Base-by-base conservation (phyloP, 2,888 invertebrate genomes). In the Drosophila bunnanda region DNA sequence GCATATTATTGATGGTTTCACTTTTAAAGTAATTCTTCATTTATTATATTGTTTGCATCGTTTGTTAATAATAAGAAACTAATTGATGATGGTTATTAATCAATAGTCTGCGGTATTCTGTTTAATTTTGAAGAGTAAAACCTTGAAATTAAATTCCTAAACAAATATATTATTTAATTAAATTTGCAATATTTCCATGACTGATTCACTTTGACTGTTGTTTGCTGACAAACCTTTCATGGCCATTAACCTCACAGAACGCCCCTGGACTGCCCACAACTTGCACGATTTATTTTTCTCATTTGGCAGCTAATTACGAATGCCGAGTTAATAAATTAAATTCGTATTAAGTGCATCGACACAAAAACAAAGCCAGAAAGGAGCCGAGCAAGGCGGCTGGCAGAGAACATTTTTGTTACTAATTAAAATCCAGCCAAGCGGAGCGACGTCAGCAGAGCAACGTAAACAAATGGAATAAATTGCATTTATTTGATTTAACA, bases 341-440 rank as follows among this genome's bases (percentile, higher is more conserved):
- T 32, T 36, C 39, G 38, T 68, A 57, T 56, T 57, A 57, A 68
- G 58, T 69, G 50, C 43, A 69, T 30, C 32, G 58, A n/a, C 54
- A 66, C 28, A 66, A 67, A 10, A 68, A 30, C 38, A 25, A 25
- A 25, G 25, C 25, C 25, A 4, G 20, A 22, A 22, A 41, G 15
- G 17, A 22, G 22, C 22, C 15, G 25, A 50, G 20, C 36, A 12
- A 17, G 9, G 56, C 46, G 36, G 30, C 3, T 10, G 44, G 30
- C 3, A n/a, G 66, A 10, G 38, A 30, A 59, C 25, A 12, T 38
- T 55, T 59, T 59, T 56, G 20, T 59, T 59, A 66, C 79, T 83
- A 83, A 80, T 80, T 80, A 83, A 80, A 83, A 78, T 77, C 81
- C 81, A 80, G 52, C 50, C 75, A 64, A 61, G 82, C 79, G 66